Evolutionary conservation across 2,113 vertebrate species (phyloP), one percentile per base, ranked within the genome.

Genomic region (Prolemur simus): DNA sequence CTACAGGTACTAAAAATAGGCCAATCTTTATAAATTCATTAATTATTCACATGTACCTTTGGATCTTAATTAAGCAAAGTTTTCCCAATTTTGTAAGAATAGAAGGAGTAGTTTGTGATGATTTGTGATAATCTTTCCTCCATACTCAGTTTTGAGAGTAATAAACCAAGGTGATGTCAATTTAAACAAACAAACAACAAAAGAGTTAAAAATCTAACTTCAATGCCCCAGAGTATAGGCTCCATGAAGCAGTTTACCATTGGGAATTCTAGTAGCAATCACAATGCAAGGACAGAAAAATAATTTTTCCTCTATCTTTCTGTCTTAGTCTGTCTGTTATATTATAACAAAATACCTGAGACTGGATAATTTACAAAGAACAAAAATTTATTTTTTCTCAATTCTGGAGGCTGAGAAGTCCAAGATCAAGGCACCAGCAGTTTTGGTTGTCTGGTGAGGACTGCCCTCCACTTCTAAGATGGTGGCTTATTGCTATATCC

Each of bases 21-120:
- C 9, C 52, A 87, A 82, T 42, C 1, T 11, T 94, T 91, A 85
- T 49, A 87, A 94, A 89, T 91, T 68, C 9, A 87, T 96, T 95
- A 91, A 91, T 95, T 96, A 88, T 92, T 96, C 73, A 77, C 23
- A 66, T 52, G 20, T 60, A 69, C 3, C 20, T 74, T 71, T 56
- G 29, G 39, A 45, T 89, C 42, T 66, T 91, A 93, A 86, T 82
- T 86, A 97, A 89, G n/a, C 14, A 87, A 94, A 15, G 5, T 47
- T 68, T 29, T 64, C 34, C 82, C 15, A 94, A 66, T 13, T 96
- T 96, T 76, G 21, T 18, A 87, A 73, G 60, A 71, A 76, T 29
- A 84, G 15, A 93, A 93, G 13, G 17, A 1, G 3, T n/a, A 64
- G 10, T 56, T 83, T 39, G 69, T 49, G 8, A 25, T 74, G 27